Evolutionary conservation across 2,888 invertebrate species (phyloP), one percentile per base, ranked within the genome.

Genomic region (Troides oblongomaculatus): DNA sequence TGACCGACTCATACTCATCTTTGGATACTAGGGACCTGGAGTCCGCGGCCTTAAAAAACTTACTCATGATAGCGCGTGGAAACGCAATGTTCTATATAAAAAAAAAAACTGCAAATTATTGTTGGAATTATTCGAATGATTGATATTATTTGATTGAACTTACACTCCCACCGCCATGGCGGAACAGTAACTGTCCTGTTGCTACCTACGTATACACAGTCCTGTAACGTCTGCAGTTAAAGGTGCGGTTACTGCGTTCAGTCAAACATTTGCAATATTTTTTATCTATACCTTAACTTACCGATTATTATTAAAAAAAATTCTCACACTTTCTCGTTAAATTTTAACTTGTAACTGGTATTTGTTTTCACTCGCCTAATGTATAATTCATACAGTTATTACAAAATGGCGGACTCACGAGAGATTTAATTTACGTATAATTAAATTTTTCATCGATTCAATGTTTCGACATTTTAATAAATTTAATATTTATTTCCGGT

Each of bases 111-210:
- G 64, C 56, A 14, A 46, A 57, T 30, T 25, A 23, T 58, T 0
- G n/a, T 25, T 58, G 46, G 46, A 50, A 43, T 43, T 30, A 53
- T 14, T 60, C 4, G 30, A 64, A 61, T 61, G 6, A 58, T 64
- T 61, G 56, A 53, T 53, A 53, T 18, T n/a, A n/a, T 25, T 56
- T 62, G 36, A 67, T 86, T 86, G 88, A 85, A 84, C 86, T 90
- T 87, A 83, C 82, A 83, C 85, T 79, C 75, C 76, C 78, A 77
- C 76, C 75, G 76, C 76, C 73, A 73, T 74, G 73, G 74, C 74
- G 78, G 74, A 53, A 18, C 18, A 53, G n/a, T 53, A 18, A 53
- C 53, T n/a, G 14, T 77, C 74, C 72, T 75, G 72, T 73, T 46
- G 5, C 23, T 7, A 4, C 8, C 18, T 50, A 63, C 25, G 30